These are phyloP conservation scores for Barnardius zonarius DNA, from an alignment of 2,113 vertebrate species.

Conservation along the genomic window DNA sequence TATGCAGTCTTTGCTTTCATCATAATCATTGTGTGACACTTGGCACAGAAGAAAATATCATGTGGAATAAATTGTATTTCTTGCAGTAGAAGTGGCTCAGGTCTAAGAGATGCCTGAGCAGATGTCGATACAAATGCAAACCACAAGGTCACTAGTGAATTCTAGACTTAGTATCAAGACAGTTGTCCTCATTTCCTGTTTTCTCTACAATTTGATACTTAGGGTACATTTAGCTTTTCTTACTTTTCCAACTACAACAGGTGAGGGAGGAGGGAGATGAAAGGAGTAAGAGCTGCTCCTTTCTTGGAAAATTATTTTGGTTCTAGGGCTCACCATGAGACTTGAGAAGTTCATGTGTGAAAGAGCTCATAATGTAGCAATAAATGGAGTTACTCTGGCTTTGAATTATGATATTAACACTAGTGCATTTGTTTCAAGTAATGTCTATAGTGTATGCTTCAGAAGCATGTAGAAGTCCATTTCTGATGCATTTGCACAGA, in stretches of 20 bases:
- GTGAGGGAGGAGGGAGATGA: neutral
- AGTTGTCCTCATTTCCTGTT: neutral
- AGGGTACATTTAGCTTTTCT: neutral
- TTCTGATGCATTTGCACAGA: neutral
- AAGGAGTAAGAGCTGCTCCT: neutral
- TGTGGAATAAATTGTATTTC: neutral
- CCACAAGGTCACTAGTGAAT: neutral
- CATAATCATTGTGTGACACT: neutral
- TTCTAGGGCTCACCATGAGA: neutral
- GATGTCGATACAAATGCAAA: neutral
- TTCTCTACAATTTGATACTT: neutral
- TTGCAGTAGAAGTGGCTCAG: neutral
- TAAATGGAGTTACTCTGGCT: neutral
- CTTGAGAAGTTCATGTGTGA: neutral
- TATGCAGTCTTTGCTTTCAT: constrained; percentile 14
- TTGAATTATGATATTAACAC: neutral
- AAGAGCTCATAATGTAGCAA: neutral
- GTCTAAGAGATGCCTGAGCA: neutral
- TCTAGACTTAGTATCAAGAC: neutral
- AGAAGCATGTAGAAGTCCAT: neutral
- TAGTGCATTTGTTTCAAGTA: neutral
- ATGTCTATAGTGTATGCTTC: neutral
- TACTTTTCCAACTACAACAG: neutral
- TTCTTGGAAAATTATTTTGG: neutral
- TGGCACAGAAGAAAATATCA: neutral